phyloP scores from a whole-genome alignment of 2,888 invertebrate species.

The Lithophane ornitopus region DNA sequence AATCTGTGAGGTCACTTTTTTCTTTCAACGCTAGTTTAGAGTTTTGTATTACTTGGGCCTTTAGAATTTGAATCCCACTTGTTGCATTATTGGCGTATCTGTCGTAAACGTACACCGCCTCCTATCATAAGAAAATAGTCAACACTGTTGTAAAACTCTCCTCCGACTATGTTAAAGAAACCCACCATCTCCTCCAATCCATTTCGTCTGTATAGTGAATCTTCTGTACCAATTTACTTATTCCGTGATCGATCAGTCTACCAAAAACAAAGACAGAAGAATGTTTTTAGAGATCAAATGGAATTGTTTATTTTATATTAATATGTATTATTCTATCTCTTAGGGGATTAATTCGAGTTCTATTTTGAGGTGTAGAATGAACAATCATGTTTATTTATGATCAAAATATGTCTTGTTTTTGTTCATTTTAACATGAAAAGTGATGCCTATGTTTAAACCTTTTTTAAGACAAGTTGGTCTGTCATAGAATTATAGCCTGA shows the following conservation, averaged over 20 bases:
- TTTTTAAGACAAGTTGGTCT: neutral
- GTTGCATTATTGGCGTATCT: neutral
- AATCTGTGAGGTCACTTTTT: no score
- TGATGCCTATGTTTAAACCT: neutral
- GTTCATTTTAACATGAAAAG: neutral
- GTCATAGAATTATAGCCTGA: neutral
- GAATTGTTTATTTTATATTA: constrained; percentile 29
- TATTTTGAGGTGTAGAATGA: constrained; percentile 14
- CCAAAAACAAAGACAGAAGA: constrained; percentile 23
- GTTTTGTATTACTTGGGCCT: no score
- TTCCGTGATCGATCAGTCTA: constrained; percentile 24
- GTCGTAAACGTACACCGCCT: neutral
- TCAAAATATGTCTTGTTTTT: neutral
- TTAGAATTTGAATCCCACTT: no score
- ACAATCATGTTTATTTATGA: constrained; percentile 7
- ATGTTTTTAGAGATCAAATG: constrained; percentile 44
- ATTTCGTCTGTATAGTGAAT: neutral
- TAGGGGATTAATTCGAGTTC: constrained; percentile 8
- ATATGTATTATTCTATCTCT: constrained; percentile 28
- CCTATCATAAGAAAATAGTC: neutral
- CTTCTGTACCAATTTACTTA: constrained; percentile 23
- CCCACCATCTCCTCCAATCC: neutral
- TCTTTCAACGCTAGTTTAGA: no score
- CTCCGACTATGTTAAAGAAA: neutral
- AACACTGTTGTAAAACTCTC: neutral